Evolutionary conservation across 1,140 invertebrate genomes (phyloP).

Genomic region (Listronotus oregonensis): DNA sequence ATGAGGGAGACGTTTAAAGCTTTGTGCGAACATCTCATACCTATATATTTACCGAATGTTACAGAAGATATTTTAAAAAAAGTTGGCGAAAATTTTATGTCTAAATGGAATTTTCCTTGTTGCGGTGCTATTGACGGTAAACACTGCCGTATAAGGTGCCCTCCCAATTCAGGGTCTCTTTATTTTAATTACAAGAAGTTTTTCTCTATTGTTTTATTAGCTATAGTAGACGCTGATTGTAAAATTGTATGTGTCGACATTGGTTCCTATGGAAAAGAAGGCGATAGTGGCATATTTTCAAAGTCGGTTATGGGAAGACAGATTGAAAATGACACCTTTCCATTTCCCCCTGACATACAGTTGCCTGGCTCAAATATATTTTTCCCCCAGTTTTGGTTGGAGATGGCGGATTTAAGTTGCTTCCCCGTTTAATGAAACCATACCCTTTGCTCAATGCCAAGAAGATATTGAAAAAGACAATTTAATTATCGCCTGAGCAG

Average conservation of each 20-base stretch:
- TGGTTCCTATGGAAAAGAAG: background rate
- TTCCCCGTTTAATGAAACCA: background rate
- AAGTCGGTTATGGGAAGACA: background rate
- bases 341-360: background rate
- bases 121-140: slow-evolving; percentile 7
- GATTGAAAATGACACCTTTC: background rate
- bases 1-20: background rate
- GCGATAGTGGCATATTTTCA: slow-evolving; percentile 1
- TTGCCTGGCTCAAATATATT: background rate
- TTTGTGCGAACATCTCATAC: background rate
- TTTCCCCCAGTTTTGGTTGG: background rate
- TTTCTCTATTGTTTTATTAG: too few relatives aligned
- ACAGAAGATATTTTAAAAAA: background rate
- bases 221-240: background rate
- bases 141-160: background rate
- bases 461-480: slow-evolving; percentile 2
- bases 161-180: background rate
- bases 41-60: slow-evolving; percentile 2
- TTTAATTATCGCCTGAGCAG: background rate
- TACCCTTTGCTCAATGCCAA: background rate
- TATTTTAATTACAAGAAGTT: too few relatives aligned
- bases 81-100: background rate
- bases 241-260: slow-evolving; percentile 1
- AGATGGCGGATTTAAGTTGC: background rate
- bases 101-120: slow-evolving; percentile 10